Evolutionary conservation across 2,888 invertebrate genomes (phyloP).

Genomic region (Eurytoma adleriae): DNA sequence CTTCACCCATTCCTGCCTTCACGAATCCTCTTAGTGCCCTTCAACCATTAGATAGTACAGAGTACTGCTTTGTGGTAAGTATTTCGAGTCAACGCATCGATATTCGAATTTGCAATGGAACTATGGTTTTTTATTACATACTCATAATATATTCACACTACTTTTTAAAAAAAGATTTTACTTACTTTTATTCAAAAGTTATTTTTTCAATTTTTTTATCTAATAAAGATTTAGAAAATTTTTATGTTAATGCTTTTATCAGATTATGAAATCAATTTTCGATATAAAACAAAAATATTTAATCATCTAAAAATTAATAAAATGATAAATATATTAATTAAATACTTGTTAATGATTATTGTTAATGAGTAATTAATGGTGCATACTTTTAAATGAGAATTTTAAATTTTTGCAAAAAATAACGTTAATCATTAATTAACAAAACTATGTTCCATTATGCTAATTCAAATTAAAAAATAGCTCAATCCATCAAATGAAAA

Average conservation of each 20-base stretch:
- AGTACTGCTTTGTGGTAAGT: conserved; percentile 72
- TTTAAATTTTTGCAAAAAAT: too few species aligned
- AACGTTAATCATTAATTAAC: too few species aligned
- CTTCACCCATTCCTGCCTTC: conserved; percentile 57
- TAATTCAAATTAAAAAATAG: conserved; percentile 45
- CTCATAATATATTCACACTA: background rate
- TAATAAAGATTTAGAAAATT: too few species aligned
- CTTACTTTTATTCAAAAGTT: background rate
- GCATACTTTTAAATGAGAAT: too few species aligned
- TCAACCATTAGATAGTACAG: conserved; percentile 64
- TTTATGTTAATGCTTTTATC: too few species aligned
- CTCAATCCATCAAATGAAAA: conserved; percentile 53
- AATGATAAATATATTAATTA: too few species aligned
- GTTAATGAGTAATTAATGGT: too few species aligned
- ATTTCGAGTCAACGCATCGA: conserved; percentile 53
- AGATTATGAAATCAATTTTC: too few species aligned
- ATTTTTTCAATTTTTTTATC: too few species aligned
- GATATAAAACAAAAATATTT: too few species aligned
- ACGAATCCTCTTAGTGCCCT: conserved; percentile 60
- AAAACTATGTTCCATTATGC: conserved; percentile 44
- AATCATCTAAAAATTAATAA: too few species aligned
- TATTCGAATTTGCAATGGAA: conserved; percentile 49
- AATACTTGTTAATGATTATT: too few species aligned
- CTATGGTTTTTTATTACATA: conserved; percentile 24
- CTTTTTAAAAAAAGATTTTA: background rate